Percentiles rank a stretch among this genome's conserved stretches.
Conservation (phyloP, 2,113 vertebrate species). For the Cryptomyrus ogoouensis region DNA sequence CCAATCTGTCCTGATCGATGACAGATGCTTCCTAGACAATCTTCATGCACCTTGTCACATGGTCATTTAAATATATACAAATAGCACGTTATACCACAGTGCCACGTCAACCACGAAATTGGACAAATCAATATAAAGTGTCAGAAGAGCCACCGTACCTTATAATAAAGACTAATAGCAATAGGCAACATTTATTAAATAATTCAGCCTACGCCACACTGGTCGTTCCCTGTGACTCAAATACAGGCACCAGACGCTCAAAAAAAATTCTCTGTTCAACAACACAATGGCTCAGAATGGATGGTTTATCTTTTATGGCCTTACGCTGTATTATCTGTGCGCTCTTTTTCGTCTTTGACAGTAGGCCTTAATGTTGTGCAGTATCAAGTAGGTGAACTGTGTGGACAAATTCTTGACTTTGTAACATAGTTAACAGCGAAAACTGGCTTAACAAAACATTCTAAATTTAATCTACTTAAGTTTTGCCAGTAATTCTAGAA, state of each 20-base stretch:
- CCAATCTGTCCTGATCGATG: conserved; percentile 45
- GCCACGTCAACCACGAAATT: conserved; percentile 26
- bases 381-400: not conserved
- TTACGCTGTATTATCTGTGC: not conserved
- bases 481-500: not conserved
- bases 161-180: not conserved
- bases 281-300: not conserved
- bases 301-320: not conserved
- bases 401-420: not conserved
- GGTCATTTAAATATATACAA: conserved; percentile 25
- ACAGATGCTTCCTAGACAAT: conserved; percentile 40
- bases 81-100: conserved; percentile 19
- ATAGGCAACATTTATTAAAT: not conserved
- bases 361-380: not conserved
- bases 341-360: not conserved
- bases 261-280: not conserved
- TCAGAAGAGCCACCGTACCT: not conserved
- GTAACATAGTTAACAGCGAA: not conserved
- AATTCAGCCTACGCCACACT: not conserved
- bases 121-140: not conserved
- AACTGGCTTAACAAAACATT: not conserved
- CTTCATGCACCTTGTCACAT: conserved; percentile 41
- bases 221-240: not conserved
- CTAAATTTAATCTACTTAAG: conserved; percentile 6
- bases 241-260: not conserved